Evolutionary conservation across 2,888 invertebrate species (phyloP), one percentile per base, ranked within the genome.

Genomic region (Orchesella flavescens): DNA sequence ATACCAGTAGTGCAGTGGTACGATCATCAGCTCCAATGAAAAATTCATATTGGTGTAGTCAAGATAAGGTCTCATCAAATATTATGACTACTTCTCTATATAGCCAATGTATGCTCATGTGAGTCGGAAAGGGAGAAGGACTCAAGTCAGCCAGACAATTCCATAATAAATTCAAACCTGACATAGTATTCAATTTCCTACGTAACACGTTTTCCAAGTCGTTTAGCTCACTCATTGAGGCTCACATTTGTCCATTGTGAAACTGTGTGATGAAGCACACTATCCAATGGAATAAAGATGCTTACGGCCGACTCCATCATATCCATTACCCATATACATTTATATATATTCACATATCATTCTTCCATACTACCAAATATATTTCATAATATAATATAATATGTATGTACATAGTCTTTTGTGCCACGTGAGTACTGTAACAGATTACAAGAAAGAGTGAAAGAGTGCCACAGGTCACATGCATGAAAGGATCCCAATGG

Each of bases 381-480:
- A 49, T 4, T 46, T 21, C 19, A 19, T 13, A 19, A 21, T 17
- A 49, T 66, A 66, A 23, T 57, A 5, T 12, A 19, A 19, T 66
- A 13, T n/a, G n/a, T n/a, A n/a, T n/a, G n/a, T n/a, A n/a, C n/a
- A n/a, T n/a, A n/a, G 19, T 4, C 46, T 13, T 55, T 19, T 57
- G 44, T 59, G 17, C 44, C 68, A 72, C 74, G 77, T 77, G 68
- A 77, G 53, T 23, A 72, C 13, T 75, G 59, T 71, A 71, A 44
- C 82, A 65, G 55, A 74, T 76, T 78, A 77, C 55, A 34, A 65
- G 17, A 65, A 63, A 61, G 24, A 55, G 59, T 55, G 66, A 57
- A 71, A 71, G 72, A 73, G 78, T 73, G 83, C 83, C 78, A 83
- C 83, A 83, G 83, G 83, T 83, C 83, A 83, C 83, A 78, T 66